Evolutionary conservation across 2,797 vertebrate species (phyloP), one percentile per base, ranked within the genome.

Genomic region (Chloroceryle amazona): DNA sequence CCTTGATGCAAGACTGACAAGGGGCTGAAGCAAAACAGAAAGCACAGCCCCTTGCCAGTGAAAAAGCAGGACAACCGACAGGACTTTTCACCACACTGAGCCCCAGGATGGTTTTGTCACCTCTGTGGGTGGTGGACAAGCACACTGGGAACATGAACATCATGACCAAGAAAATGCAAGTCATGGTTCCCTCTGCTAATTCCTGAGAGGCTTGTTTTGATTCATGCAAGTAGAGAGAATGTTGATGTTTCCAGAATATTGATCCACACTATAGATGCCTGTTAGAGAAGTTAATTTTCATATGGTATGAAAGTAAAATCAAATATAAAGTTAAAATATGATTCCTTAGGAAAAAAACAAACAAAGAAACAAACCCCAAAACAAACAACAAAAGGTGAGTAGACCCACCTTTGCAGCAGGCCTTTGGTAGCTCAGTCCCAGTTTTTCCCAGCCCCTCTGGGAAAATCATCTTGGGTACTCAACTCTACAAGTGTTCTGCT

Each of bases 41-140:
- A 79, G 52, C 35, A 35, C 39, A 71, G 86, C 78, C 57, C n/a
- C 67, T 87, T 3, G 3, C 8, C 4, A 4, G 60, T 41, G 70
- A 62, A 80, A 11, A 37, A 63, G 79, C 85, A 85, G 60, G 62
- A 67, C 7, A 3, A 13, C 22, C 1, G 0, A 2, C 0, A 4
- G 0, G 49, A 31, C 31, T 66, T 29, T 25, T 52, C 67, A 71
- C 7, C 63, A 73, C 58, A 15, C 31, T 51, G 47, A 79, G 55
- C 63, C 65, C 75, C 80, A 65, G 73, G 39, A 44, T 1, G 1
- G 55, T 57, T 89, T n/a, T 85, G 17, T 73, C 81, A 87, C 74
- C 81, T 74, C 71, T 25, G 21, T 22, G 35, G 71, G 60, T 84
- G 46, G 55, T 42, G 41, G 46, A 68, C 39, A 60, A 63, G 52